Evolutionary conservation across 2,888 invertebrate species (phyloP).

Genomic region (Ophion obscuratus): DNA sequence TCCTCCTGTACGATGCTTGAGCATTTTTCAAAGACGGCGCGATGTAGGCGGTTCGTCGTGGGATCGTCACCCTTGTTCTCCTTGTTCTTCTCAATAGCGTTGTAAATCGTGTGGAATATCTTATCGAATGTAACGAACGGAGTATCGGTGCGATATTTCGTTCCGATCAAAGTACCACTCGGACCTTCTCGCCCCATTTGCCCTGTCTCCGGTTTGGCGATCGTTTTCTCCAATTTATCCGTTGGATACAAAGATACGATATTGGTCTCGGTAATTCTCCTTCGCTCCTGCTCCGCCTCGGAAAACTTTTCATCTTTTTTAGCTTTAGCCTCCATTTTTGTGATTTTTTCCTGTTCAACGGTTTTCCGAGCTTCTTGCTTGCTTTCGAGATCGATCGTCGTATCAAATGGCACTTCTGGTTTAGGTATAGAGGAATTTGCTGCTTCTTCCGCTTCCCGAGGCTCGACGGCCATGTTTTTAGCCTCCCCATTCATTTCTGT

Average conservation of each 20-base stretch:
- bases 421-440: not conserved
- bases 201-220: not conserved
- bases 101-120: slow-evolving; percentile 74
- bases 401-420: not conserved
- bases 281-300: not conserved
- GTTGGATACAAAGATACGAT: not conserved
- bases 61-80: slow-evolving; percentile 72
- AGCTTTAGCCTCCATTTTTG: not conserved
- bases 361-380: not conserved
- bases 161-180: not conserved
- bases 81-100: slow-evolving; percentile 70
- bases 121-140: slow-evolving; percentile 76
- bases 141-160: slow-evolving; percentile 70
- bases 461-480: not conserved
- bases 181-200: slow-evolving; percentile 12
- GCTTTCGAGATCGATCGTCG: not conserved
- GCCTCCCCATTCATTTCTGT: not conserved
- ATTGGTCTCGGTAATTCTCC: not conserved
- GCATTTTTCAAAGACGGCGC: slow-evolving; percentile 77
- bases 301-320: not conserved
- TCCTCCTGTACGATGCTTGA: slow-evolving; percentile 69
- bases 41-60: slow-evolving; percentile 75
- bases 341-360: no score
- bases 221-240: not conserved
- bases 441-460: no score